Conservation (phyloP, 2,797 vertebrate species). For the Schizopygopsis pylzovi region DNA sequence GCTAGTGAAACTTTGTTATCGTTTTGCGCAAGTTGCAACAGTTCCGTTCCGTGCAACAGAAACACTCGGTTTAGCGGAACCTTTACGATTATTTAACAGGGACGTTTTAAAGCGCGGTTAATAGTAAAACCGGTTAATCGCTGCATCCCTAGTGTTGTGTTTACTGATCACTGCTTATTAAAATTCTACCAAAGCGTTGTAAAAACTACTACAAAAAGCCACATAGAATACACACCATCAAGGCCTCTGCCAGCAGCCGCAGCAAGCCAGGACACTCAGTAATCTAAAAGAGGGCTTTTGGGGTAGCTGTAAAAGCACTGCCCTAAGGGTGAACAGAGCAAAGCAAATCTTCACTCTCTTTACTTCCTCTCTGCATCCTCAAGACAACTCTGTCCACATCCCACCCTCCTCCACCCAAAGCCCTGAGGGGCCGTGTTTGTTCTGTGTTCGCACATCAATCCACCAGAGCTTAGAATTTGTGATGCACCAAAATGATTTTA, state of each 20-base stretch:
- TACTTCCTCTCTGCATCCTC: constrained; percentile 3
- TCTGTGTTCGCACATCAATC: constrained; percentile 1
- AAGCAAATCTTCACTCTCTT: constrained; percentile 30
- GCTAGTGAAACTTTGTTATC: too few species aligned
- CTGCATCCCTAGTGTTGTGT: neutral
- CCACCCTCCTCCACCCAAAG: neutral
- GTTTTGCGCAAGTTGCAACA: too few species aligned
- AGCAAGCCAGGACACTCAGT: constrained; percentile 35
- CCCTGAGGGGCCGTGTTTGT: constrained; percentile 26
- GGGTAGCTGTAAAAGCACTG: constrained; percentile 30
- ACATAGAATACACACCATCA: neutral
- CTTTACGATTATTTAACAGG: too few species aligned
- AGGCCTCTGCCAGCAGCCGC: neutral
- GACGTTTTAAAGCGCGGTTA: too few species aligned
- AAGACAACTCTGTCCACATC: constrained; percentile 41
- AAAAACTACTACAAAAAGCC: neutral
- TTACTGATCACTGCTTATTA: neutral
- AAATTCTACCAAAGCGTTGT: neutral
- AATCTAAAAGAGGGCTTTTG: constrained; percentile 37
- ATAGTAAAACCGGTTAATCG: too few species aligned
- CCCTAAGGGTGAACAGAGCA: constrained; percentile 40
- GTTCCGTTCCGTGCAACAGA: too few species aligned
- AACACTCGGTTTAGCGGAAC: too few species aligned
- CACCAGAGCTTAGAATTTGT: constrained; percentile 2
- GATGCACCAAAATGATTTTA: neutral